Base-by-base conservation (phyloP, 1,140 invertebrate species). In the Drosophila bocki region DNA sequence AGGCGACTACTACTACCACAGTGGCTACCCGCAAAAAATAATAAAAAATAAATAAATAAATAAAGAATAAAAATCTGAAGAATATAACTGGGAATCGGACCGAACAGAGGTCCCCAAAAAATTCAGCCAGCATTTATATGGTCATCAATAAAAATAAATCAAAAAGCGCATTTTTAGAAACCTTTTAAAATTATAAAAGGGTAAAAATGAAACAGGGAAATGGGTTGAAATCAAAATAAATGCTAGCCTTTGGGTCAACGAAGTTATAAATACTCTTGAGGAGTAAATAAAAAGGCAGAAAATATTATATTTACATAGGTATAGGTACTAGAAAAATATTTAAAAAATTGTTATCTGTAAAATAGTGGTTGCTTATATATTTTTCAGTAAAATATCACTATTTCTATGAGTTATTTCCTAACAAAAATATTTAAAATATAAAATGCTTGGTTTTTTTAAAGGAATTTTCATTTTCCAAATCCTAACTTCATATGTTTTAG, bases 81-180 rank as follows among this genome's bases (percentile, higher is more conserved):
- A 44, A 42, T 35, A 56, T 15, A 29, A 15, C 13, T 12, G 22
- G 26, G 44, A 48, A 57, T 56, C 33, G 26, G 9, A 26, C 37
- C 33, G 17, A 29, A 29, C 51, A 32, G n/a, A 78, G 41, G 33
- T 41, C 61, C 58, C 74, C 75, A 64, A 77, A 70, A 70, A n/a
- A 33, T 17, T 11, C 26, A 68, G 44, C 26, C 57, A 76, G 70
- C 80, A 72, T 82, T 90, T 90, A 88, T 90, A 90, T 82, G 85
- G 86, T 68, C 81, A 90, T 85, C 85, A 90, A 90, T 90, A 90
- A 90, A 90, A 90, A 90, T 90, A 90, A 90, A 90, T 90, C 85
- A 87, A 88, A 87, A 88, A 83, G 67, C 71, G 64, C 62, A 87
- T 75, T 81, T 90, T 82, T 82, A 79, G 75, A 85, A 64, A 80